Evolutionary conservation across 2,113 vertebrate species (phyloP), one percentile per base, ranked within the genome.

Genomic region (Ahaetulla prasina): DNA sequence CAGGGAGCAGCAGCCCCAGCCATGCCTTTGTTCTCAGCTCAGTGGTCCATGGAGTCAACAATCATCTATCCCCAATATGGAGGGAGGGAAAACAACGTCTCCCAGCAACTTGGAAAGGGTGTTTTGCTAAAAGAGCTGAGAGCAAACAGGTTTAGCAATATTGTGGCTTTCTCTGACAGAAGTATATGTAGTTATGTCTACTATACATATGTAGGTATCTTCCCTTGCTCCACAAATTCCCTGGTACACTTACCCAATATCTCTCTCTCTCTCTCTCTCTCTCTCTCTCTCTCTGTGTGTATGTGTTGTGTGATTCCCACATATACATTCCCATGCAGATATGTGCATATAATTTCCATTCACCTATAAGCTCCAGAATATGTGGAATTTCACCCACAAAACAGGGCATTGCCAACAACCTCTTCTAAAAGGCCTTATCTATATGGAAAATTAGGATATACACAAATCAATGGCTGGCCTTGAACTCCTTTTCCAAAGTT

Each of bases 1-100:
- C 98, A 97, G 98, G 97, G 99, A 99, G 98, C 98, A 99, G 98
- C 98, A 98, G 98, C 96, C 97, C 96, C 97, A 97, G 96, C 98
- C 98, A 96, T 98, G 98, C 98, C 98, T 98, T 98, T 98, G 97
- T 97, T 98, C 97, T 91, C 92, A 93, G 96, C 96, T 97, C 93
- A 0, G 86, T 95, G 96, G 96, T 95, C 94, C 60, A 53, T 45
- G 68, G 74, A 95, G 97, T 98, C 98, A 97, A 98, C 97, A 97
- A 97, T 96, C 97, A 98, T 98, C 97, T 95, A 98, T 98, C 98
- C 98, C 97, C 96, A 94, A 94, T 90, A 95, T 96, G 97, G 95
- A 98, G 96, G 96, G 96, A 97, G 96, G 95, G 98, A 97, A 98
- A 98, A 97, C 97, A 97, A 96, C 97, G 97, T 98, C 98, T 98